Conservation (phyloP, 92 coral and sea anemone species). For the Porites lobata region DNA sequence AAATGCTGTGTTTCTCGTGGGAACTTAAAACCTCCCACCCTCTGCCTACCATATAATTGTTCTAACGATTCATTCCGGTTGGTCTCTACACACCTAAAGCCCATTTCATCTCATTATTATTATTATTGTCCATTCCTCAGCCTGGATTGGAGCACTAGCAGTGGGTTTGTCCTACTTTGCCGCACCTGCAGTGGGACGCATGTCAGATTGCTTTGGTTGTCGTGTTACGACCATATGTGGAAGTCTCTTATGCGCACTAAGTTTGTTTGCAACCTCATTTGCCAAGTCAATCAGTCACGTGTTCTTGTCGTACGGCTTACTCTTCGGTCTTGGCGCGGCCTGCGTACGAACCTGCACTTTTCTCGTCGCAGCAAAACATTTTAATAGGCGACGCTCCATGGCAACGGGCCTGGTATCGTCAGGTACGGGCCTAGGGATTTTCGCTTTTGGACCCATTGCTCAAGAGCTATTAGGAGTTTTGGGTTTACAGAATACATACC, state of each 20-base stretch:
- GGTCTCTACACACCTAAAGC: neutral
- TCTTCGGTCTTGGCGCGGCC: slow-evolving; percentile 5
- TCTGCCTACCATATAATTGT: too few species aligned
- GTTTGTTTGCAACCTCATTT: slow-evolving; percentile 41
- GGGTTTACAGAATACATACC: neutral
- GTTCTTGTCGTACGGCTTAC: slow-evolving; percentile 21
- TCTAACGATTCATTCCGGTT: too few species aligned
- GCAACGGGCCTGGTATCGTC: slow-evolving; percentile 7
- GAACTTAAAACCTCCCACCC: too few species aligned
- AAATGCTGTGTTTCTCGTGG: too few species aligned
- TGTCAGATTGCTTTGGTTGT: slow-evolving; percentile 42
- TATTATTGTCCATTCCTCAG: neutral
- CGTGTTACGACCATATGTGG: slow-evolving; percentile 39
- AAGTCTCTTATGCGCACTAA: slow-evolving; percentile 23
- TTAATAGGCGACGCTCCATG: neutral
- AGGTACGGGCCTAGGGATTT: neutral
- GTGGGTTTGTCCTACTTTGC: slow-evolving; percentile 1
- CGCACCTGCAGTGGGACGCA: slow-evolving; percentile 28
- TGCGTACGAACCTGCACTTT: neutral
- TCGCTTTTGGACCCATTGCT: neutral
- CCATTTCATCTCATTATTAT: too few species aligned
- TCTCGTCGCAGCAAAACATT: neutral
- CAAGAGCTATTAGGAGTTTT: neutral
- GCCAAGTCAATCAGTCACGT: slow-evolving; percentile 27
- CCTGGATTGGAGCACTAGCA: slow-evolving; percentile 21